Percentiles rank a stretch among this genome's conserved stretches.
Conservation (phyloP, 2,888 invertebrate species). For the Rosalia funebris region DNA sequence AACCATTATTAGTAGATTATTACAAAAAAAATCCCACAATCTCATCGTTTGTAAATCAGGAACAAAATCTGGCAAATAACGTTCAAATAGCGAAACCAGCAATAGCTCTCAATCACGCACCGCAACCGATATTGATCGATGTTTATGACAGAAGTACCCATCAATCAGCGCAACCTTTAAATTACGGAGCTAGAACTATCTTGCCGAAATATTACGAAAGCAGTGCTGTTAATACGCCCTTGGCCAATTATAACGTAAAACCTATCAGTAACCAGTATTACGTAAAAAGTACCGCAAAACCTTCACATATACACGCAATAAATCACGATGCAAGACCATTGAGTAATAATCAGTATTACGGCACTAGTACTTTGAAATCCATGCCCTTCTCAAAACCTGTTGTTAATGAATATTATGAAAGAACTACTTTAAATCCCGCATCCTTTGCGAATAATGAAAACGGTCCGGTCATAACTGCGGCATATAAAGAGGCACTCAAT, state of each 20-base stretch:
- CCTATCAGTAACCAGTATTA: conserved; percentile 1
- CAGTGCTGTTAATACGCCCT: neutral
- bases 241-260: neutral
- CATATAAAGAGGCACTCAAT: too few relatives aligned
- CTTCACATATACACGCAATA: too few relatives aligned
- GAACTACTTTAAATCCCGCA: neutral
- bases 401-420: neutral
- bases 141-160: too few relatives aligned
- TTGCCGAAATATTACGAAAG: neutral
- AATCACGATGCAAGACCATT: neutral
- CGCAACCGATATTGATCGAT: neutral
- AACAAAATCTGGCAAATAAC: neutral
- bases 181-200: neutral
- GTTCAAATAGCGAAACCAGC: neutral
- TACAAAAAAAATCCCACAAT: neutral
- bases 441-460: neutral
- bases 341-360: too few relatives aligned
- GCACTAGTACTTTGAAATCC: too few relatives aligned
- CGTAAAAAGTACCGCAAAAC: neutral
- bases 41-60: neutral
- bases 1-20: neutral
- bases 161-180: neutral
- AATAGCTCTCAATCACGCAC: neutral
- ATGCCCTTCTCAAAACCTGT: too few relatives aligned
- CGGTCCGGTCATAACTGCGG: too few relatives aligned